A percentile compares a stretch with the other conserved stretches of the same genome.
Conservation (phyloP, 2,888 invertebrate species). For the Blera fallax region DNA sequence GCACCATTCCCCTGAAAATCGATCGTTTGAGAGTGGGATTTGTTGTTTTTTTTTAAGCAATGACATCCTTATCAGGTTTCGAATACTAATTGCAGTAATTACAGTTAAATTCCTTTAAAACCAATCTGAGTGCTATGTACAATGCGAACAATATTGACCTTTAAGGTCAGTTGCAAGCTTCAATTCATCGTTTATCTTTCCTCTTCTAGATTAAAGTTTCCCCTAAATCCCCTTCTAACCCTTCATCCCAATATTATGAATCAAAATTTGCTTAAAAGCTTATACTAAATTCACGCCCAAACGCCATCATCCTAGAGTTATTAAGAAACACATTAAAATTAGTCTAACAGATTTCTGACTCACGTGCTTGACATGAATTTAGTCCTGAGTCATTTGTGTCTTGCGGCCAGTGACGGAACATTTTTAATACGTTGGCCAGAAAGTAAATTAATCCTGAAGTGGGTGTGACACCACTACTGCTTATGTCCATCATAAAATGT, state of each 20-base stretch:
- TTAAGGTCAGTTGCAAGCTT: no score
- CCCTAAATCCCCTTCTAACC: background rate
- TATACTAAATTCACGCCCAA: background rate
- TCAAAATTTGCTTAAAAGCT: background rate
- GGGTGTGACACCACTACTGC: background rate
- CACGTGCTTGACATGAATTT: background rate
- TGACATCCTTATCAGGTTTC: no score
- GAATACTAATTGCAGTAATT: no score
- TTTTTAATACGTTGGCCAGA: background rate
- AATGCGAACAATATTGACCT: no score
- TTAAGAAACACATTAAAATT: background rate
- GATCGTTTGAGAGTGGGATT: no score
- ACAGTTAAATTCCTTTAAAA: no score
- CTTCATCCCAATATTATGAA: background rate
- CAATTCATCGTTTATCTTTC: no score
- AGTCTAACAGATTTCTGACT: conserved; percentile 2
- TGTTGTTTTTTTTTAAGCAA: no score
- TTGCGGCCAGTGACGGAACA: background rate
- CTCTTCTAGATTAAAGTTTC: no score
- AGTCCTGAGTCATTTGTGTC: conserved; percentile 10
- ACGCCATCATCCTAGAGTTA: background rate
- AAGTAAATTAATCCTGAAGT: background rate
- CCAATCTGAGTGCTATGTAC: no score
- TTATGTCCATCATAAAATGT: background rate
- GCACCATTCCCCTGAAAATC: no score